Evolutionary conservation across 2,888 invertebrate species (phyloP).

Genomic region (Argyresthia goedartella): DNA sequence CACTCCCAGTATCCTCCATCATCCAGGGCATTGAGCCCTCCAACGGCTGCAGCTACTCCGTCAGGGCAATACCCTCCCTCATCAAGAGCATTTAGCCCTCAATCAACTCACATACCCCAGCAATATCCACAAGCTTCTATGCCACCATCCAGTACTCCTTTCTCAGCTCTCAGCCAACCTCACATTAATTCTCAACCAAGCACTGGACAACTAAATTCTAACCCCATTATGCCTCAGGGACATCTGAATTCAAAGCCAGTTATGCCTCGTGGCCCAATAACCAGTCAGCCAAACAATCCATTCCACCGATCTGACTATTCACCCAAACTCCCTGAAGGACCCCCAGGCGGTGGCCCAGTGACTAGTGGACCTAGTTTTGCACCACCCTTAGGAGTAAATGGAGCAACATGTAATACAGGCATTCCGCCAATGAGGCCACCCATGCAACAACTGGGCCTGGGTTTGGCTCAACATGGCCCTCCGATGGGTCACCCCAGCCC

Average conservation of each 20-base stretch:
- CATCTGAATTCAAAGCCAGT: no score
- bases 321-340: constrained; percentile 13
- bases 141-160: constrained; percentile 33
- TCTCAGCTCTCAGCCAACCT: constrained; percentile 17
- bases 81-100: constrained; percentile 4
- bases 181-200: constrained; percentile 7
- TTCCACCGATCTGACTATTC: no score
- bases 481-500: neutral
- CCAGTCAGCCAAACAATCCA: no score
- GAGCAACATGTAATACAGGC: constrained; percentile 16
- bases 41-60: neutral
- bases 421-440: constrained; percentile 1
- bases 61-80: neutral
- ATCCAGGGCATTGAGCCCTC: constrained; percentile 4
- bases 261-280: no score
- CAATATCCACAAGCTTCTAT: constrained; percentile 22
- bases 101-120: constrained; percentile 3
- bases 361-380: constrained; percentile 8
- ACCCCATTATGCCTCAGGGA: constrained; percentile 26
- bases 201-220: constrained; percentile 31
- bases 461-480: constrained; percentile 1
- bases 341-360: constrained; percentile 22
- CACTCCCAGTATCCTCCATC: neutral
- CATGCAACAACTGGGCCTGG: neutral
- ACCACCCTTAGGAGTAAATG: constrained; percentile 26